These are phyloP conservation scores for Andrena fulva DNA, from an alignment of 2,888 invertebrate species.

Conservation along the genomic window DNA sequence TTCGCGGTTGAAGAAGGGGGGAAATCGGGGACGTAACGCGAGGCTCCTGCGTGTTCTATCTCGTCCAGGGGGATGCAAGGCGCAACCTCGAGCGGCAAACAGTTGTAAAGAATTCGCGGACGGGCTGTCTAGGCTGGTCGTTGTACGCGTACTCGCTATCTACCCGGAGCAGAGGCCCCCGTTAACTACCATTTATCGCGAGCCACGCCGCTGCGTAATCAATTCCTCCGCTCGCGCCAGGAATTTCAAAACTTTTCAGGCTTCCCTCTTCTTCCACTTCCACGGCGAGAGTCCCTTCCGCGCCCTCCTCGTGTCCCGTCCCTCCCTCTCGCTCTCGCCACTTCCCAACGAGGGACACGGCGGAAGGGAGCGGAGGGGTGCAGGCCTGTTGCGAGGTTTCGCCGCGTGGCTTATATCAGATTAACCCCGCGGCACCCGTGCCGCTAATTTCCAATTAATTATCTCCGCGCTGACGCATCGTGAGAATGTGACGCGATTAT, in stretches of 20 bases:
- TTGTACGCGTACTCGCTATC: slow-evolving; percentile 75
- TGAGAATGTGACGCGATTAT: slow-evolving; percentile 72
- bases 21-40: slow-evolving; percentile 47
- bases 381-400: slow-evolving; percentile 66
- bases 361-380: slow-evolving; percentile 5
- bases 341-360: slow-evolving; percentile 12
- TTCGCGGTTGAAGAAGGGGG: slow-evolving; percentile 19
- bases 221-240: slow-evolving; percentile 72
- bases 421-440: slow-evolving; percentile 64
- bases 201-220: slow-evolving; percentile 76
- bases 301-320: slow-evolving; percentile 5
- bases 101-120: slow-evolving; percentile 81
- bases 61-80: slow-evolving; percentile 78
- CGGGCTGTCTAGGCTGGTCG: slow-evolving; percentile 45
- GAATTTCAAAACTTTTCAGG: slow-evolving; percentile 75
- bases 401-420: slow-evolving; percentile 71
- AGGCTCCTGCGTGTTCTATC: slow-evolving; percentile 79
- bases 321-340: slow-evolving; percentile 13
- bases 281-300: slow-evolving; percentile 19
- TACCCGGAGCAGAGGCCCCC: slow-evolving; percentile 74
- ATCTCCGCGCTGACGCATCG: slow-evolving; percentile 69
- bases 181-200: slow-evolving; percentile 80
- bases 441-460: slow-evolving; percentile 74
- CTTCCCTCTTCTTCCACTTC: slow-evolving; percentile 59
- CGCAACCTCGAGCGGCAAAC: slow-evolving; percentile 77